Evolutionary conservation across 2,797 vertebrate species (phyloP).

Genomic region (Leucoraja ocellata): DNA sequence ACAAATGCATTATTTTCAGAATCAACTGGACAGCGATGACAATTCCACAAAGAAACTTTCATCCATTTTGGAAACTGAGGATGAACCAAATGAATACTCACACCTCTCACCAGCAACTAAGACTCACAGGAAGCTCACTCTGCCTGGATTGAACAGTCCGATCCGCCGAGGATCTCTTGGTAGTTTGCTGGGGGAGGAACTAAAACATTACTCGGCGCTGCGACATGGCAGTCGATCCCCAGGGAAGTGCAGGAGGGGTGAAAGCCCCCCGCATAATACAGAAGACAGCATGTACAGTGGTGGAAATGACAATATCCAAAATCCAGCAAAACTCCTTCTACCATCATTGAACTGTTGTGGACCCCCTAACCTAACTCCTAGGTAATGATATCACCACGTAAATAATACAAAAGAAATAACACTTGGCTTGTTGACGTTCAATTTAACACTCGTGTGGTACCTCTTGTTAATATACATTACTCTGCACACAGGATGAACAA

Average conservation of each 20-base stretch:
- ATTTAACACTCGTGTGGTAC: too few species aligned
- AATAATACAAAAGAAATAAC: neutral
- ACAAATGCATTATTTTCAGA: slow-evolving; percentile 48
- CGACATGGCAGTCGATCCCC: slow-evolving; percentile 63
- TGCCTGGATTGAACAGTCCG: slow-evolving; percentile 62
- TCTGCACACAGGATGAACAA: neutral
- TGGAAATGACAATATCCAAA: slow-evolving; percentile 47
- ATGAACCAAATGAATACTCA: slow-evolving; percentile 59
- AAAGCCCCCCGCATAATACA: slow-evolving; percentile 54
- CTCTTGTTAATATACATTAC: too few species aligned
- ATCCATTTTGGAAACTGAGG: slow-evolving; percentile 64
- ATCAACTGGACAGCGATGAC: slow-evolving; percentile 49
- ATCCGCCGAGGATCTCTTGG: slow-evolving; percentile 62
- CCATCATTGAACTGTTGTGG: slow-evolving; percentile 66
- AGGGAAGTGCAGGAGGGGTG: slow-evolving; percentile 54
- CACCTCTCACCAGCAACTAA: slow-evolving; percentile 60
- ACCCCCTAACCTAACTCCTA: slow-evolving; percentile 79
- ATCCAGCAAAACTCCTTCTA: slow-evolving; percentile 73
- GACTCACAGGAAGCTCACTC: slow-evolving; percentile 59
- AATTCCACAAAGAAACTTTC: slow-evolving; percentile 61
- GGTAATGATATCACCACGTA: slow-evolving; percentile 55
- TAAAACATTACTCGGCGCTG: slow-evolving; percentile 63
- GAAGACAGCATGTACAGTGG: slow-evolving; percentile 46
- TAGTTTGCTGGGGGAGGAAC: slow-evolving; percentile 72
- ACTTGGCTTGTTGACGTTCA: too few species aligned